Conservation (phyloP, 2,113 vertebrate genomes). For the Phaethornis superciliosus region DNA sequence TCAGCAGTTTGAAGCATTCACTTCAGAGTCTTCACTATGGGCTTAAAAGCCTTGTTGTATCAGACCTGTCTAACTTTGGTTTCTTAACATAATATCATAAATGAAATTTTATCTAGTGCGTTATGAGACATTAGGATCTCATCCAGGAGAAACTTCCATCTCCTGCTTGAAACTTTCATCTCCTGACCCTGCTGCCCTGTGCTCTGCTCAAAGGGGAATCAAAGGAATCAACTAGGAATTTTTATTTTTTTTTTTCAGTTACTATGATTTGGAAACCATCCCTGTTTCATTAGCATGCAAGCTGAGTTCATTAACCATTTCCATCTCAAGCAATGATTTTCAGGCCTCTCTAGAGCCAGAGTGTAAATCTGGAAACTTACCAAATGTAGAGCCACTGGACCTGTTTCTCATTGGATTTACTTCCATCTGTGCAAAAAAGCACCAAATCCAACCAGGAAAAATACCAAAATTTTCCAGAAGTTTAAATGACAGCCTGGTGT, state of each 20-base stretch:
- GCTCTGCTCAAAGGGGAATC: neutral
- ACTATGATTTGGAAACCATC: neutral
- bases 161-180: neutral
- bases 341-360: neutral
- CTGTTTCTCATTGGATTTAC: neutral
- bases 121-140: neutral
- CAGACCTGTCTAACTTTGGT: neutral
- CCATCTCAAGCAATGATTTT: neutral
- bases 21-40: neutral
- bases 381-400: neutral
- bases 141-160: neutral
- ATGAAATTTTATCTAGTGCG: slow-evolving; percentile 1
- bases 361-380: neutral
- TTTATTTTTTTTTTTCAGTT: neutral
- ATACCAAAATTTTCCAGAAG: neutral
- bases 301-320: neutral
- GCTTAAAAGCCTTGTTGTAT: neutral
- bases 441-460: neutral
- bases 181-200: neutral
- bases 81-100: neutral
- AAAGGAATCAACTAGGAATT: neutral
- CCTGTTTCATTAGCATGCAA: neutral
- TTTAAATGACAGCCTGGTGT: neutral
- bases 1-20: neutral
- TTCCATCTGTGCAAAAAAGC: neutral